phyloP scores from a whole-genome alignment of 2,797 vertebrate genomes.

The Nannoperca australis region DNA sequence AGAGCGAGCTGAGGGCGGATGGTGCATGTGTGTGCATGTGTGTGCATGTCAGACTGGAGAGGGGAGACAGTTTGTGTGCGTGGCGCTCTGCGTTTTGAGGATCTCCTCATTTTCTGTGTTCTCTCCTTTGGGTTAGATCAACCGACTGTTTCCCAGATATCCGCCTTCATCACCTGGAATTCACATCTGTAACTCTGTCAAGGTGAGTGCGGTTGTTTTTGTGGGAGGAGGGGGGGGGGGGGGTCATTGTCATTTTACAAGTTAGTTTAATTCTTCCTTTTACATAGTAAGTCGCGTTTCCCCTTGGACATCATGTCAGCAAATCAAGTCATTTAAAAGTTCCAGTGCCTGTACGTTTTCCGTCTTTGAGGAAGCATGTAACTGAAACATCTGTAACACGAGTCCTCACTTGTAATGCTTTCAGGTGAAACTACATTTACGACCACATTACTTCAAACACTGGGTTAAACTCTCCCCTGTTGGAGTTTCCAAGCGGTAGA shows the following conservation, averaged over 20 bases:
- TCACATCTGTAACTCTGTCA: constrained; percentile 46
- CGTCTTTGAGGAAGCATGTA: not conserved
- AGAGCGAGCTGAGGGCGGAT: constrained; percentile 16
- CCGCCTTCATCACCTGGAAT: constrained; percentile 34
- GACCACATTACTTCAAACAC: not conserved
- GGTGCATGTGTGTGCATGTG: constrained; percentile 60
- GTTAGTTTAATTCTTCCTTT: not conserved
- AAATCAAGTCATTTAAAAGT: constrained; percentile 18
- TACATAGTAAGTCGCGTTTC: not conserved
- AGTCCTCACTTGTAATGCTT: constrained; percentile 13
- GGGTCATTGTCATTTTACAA: not conserved
- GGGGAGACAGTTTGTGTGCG: not conserved
- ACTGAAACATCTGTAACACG: not conserved
- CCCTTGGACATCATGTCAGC: not conserved
- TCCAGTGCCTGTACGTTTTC: not conserved
- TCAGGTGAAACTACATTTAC: constrained; percentile 1
- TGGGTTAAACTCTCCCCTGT: not conserved
- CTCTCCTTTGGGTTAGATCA: not conserved
- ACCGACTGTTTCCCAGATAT: not conserved
- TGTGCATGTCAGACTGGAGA: constrained; percentile 35
- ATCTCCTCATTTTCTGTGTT: not conserved
- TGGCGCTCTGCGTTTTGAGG: not conserved
- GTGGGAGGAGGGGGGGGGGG: not conserved
- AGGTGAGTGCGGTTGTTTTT: constrained; percentile 65
- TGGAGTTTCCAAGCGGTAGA: not conserved